phyloP scores from a whole-genome alignment of 2,113 vertebrate genomes.

The Leucoraja erinaceus region DNA sequence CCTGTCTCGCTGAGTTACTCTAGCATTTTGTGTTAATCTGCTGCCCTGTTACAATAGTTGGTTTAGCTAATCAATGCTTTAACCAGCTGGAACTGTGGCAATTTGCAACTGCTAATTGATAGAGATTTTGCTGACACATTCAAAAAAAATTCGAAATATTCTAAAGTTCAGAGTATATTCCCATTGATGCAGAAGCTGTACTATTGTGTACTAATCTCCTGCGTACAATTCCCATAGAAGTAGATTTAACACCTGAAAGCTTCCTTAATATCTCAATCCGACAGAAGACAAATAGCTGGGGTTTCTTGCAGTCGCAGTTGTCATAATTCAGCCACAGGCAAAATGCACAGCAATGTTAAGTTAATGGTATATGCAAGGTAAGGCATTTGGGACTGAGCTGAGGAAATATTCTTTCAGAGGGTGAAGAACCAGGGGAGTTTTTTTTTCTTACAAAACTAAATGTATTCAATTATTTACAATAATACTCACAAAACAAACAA shows the following conservation, averaged over 20 bases:
- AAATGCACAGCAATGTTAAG: background rate
- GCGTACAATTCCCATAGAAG: background rate
- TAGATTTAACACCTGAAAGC: too few relatives aligned
- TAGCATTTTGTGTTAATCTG: too few relatives aligned
- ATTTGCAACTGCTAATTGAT: background rate
- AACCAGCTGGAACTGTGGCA: background rate
- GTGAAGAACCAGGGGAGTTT: too few relatives aligned
- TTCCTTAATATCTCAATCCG: background rate
- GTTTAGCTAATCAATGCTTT: background rate
- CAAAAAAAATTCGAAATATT: background rate
- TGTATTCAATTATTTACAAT: too few relatives aligned
- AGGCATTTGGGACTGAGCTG: too few relatives aligned
- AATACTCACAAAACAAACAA: too few relatives aligned
- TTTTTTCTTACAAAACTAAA: too few relatives aligned
- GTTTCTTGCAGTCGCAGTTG: background rate
- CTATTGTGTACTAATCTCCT: background rate
- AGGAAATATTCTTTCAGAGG: too few relatives aligned
- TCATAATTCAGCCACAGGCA: background rate
- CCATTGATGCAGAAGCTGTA: background rate
- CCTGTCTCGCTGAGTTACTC: too few relatives aligned
- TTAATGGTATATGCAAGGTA: too few relatives aligned
- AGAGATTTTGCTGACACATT: background rate
- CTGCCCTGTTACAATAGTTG: background rate
- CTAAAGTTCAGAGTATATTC: background rate
- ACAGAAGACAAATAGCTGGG: background rate